Conservation (phyloP, 2,113 vertebrate genomes). For the Indri indri region DNA sequence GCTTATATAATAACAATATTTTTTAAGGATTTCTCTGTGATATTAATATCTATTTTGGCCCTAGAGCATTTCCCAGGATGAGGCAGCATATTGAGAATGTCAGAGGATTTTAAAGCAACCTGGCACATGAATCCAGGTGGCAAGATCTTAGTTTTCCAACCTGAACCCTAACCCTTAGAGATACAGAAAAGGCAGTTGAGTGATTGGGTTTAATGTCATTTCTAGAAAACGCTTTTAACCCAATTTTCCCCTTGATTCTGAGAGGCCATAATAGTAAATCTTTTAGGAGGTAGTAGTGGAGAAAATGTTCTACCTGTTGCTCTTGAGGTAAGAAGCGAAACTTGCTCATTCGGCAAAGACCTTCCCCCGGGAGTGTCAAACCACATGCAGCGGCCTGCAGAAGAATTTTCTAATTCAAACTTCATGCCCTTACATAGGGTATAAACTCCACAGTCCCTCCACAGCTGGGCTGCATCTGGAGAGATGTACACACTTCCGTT, state of each 20-base stretch:
- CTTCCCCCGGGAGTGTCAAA: fast-evolving
- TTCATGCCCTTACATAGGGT: background rate
- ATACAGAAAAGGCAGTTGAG: background rate
- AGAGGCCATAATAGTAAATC: slow-evolving; percentile 3
- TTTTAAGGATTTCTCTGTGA: background rate
- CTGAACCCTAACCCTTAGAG: background rate
- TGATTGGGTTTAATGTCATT: background rate
- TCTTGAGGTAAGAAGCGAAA: background rate
- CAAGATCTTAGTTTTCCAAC: background rate
- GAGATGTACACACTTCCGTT: background rate
- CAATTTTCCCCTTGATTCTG: background rate
- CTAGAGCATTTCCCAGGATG: background rate
- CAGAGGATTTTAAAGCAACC: background rate
- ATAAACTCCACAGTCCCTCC: background rate
- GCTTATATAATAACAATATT: background rate
- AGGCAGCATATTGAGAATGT: background rate
- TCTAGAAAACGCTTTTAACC: slow-evolving; percentile 35
- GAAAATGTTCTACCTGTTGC: background rate
- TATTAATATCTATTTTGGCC: background rate
- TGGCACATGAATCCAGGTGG: background rate
- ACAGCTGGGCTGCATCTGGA: background rate
- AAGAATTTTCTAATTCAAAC: background rate
- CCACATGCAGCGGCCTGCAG: background rate
- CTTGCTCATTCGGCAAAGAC: background rate
- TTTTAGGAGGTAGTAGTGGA: background rate